phyloP scores from a whole-genome alignment of 2,113 vertebrate species.

The Tupaia tana region DNA sequence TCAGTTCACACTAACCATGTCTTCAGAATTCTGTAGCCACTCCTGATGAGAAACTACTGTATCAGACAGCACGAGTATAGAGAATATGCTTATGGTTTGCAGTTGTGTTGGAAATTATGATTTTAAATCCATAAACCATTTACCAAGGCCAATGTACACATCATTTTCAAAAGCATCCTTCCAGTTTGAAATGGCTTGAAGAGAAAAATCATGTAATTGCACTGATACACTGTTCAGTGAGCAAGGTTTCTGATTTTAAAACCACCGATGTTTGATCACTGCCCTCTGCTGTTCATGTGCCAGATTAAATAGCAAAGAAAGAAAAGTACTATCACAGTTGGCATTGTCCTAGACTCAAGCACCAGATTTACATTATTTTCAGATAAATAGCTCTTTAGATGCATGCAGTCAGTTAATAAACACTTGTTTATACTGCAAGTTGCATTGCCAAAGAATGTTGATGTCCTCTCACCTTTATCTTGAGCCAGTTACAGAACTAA shows the following conservation, averaged over 20 bases:
- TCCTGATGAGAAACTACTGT: not conserved
- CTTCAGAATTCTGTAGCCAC: not conserved
- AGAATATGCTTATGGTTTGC: not conserved
- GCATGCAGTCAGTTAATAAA: not conserved
- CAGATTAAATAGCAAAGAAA: not conserved
- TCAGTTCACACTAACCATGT: not conserved
- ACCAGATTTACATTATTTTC: not conserved
- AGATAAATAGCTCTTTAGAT: not conserved
- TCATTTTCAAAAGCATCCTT: slow-evolving; percentile 41
- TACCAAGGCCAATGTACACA: not conserved
- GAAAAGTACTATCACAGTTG: not conserved
- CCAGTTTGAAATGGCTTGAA: slow-evolving; percentile 76
- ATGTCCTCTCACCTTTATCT: not conserved
- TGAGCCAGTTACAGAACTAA: not conserved
- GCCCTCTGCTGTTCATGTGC: slow-evolving; percentile 83
- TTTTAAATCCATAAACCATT: not conserved
- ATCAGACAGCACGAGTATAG: not conserved
- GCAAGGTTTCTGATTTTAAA: not conserved
- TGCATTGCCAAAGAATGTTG: not conserved
- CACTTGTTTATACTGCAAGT: not conserved
- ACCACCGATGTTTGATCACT: slow-evolving; percentile 62
- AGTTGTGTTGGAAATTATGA: not conserved
- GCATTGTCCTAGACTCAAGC: not conserved
- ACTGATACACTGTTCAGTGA: not conserved
- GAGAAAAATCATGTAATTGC: slow-evolving; percentile 63